These are phyloP conservation scores for Pampus argenteus DNA, from an alignment of 2,797 vertebrate species.

Conservation along the genomic window DNA sequence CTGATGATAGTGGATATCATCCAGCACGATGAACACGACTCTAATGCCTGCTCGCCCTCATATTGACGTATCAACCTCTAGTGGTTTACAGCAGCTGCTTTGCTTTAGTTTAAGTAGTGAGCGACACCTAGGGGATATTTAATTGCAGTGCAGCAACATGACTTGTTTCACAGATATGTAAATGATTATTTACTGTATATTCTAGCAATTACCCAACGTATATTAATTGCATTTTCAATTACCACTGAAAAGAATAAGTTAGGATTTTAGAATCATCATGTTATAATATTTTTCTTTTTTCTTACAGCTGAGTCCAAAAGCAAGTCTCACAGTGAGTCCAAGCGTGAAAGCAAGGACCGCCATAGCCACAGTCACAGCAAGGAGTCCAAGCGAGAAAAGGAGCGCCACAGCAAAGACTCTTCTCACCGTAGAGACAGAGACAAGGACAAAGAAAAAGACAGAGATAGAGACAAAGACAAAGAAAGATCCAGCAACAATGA, in stretches of 20 bases:
- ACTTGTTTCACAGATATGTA: background rate
- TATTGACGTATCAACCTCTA: conserved; percentile 5
- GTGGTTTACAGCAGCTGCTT: conserved; percentile 2
- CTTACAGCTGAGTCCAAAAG: conserved; percentile 85
- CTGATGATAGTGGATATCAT: background rate
- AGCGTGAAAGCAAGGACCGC: conserved; percentile 83
- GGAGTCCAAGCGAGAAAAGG: conserved; percentile 85
- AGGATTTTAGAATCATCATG: background rate
- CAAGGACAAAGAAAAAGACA: conserved; percentile 80
- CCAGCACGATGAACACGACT: conserved; percentile 1
- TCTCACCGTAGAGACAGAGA: conserved; percentile 74
- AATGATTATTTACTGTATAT: background rate
- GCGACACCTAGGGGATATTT: conserved; percentile 73
- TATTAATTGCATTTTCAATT: background rate
- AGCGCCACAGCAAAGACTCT: conserved; percentile 83
- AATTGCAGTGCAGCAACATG: conserved; percentile 47
- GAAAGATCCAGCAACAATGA: conserved; percentile 87
- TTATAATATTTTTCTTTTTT: conserved; percentile 34
- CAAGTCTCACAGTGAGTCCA: conserved; percentile 82
- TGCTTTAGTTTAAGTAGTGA: conserved; percentile 24
- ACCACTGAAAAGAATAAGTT: background rate
- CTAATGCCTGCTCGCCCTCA: conserved; percentile 3
- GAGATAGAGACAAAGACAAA: conserved; percentile 84
- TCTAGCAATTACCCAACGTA: background rate
- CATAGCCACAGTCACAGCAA: conserved; percentile 77